These are phyloP conservation scores for Cichladusa arquata DNA, from an alignment of 2,113 vertebrate species.

Conservation along the genomic window DNA sequence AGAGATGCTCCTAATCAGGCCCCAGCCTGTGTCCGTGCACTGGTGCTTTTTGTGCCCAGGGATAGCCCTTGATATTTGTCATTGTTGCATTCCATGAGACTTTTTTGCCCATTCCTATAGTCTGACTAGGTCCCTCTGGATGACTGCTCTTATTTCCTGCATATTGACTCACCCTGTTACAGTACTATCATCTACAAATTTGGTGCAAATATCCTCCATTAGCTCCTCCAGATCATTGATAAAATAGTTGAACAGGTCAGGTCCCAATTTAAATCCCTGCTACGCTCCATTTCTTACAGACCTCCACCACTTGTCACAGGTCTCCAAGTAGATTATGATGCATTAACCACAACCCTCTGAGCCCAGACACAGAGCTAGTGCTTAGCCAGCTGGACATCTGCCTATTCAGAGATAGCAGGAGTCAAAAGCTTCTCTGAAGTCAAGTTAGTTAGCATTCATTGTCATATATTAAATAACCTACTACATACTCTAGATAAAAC, in stretches of 20 bases:
- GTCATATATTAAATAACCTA: neutral
- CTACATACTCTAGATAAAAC: neutral
- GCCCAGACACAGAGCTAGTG: neutral
- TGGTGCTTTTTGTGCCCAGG: neutral
- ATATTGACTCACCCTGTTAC: neutral
- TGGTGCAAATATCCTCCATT: neutral
- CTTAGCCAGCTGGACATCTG: neutral
- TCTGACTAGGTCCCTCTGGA: neutral
- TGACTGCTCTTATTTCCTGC: neutral
- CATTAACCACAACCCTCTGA: neutral
- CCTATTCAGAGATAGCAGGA: neutral
- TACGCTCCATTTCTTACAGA: neutral
- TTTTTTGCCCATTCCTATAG: neutral
- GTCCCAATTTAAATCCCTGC: neutral
- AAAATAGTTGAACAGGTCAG: neutral
- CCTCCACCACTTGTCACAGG: neutral
- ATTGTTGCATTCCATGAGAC: neutral
- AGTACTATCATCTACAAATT: neutral
- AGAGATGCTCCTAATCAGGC: neutral
- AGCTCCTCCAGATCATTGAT: neutral
- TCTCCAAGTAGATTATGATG: neutral
- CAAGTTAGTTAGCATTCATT: neutral
- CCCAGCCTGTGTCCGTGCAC: neutral
- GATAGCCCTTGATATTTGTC: neutral
- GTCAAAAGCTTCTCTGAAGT: neutral